Evolutionary conservation across 35 echinoderm and acorn worm genomes (phyloP).

Genomic region (Holothuria glaberrima): DNA sequence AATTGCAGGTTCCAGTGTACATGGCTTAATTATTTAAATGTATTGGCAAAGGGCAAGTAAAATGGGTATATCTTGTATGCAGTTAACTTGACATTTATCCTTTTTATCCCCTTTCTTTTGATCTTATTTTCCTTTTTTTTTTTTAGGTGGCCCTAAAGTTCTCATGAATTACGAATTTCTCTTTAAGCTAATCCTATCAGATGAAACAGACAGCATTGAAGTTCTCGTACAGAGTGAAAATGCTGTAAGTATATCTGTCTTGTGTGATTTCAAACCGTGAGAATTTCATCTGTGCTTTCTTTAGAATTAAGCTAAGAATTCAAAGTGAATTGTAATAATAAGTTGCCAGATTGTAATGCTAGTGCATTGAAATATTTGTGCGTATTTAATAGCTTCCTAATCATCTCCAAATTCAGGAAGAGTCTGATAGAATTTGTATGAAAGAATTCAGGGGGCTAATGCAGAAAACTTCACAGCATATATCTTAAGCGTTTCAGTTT

Average conservation of each 20-base stretch:
- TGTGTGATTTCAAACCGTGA: neutral
- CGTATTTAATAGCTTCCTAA: neutral
- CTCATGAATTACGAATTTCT: slow-evolving; percentile 46
- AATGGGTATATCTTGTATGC: neutral
- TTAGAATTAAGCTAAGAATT: too few species aligned
- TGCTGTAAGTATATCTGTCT: neutral
- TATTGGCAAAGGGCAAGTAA: neutral
- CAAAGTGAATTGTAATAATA: too few species aligned
- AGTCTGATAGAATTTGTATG: too few species aligned
- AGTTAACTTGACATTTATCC: neutral
- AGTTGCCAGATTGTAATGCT: too few species aligned
- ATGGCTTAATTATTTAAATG: too few species aligned
- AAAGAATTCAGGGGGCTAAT: too few species aligned
- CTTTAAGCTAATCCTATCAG: neutral
- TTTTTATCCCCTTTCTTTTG: neutral
- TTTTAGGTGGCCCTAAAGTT: slow-evolving; percentile 10
- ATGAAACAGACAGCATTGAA: slow-evolving; percentile 21
- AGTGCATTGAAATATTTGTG: too few species aligned
- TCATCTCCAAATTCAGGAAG: neutral
- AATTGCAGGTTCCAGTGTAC: too few species aligned
- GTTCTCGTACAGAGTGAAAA: slow-evolving; percentile 26
- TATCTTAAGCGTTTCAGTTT: too few species aligned
- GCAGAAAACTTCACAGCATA: too few species aligned
- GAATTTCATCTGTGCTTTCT: too few species aligned
- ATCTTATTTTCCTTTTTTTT: neutral